Evolutionary conservation across 2,888 invertebrate species (phyloP), one percentile per base, ranked within the genome.

Genomic region (Orthonychiurus folsomi): DNA sequence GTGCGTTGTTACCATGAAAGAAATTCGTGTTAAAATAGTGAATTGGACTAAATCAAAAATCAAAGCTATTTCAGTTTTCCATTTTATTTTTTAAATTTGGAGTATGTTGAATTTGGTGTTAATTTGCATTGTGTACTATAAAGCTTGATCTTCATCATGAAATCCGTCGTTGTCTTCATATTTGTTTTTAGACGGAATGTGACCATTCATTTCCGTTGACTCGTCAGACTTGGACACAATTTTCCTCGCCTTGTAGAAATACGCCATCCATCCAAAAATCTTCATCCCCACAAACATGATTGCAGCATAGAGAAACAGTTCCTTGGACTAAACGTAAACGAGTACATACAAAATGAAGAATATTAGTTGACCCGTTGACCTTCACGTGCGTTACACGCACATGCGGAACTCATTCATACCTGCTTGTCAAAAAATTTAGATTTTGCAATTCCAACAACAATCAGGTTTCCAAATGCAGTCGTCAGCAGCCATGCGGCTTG

Each of bases 271-370:
- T 37, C 77, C 77, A 69, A 81, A 82, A 15, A 86, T 69, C 56
- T 86, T 72, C 82, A 87, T 88, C 57, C 86, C 87, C 0, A 81
- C 74, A 1, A 82, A 79, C 77, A 89, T 84, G 59, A 86, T 77
- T 2, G 78, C 79, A 1, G 87, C 86, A 76, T 87, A 89, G 56
- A 88, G 79, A 77, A 88, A 86, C 75, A 88, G 87, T 74, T 88
- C 87, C 56, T 81, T 78, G 0, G 85, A 84, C 87, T 88, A 78
- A 54, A n/a, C n/a, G n/a, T n/a, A n/a, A 78, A 78, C 68, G 47
- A 59, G 57, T 68, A 60, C n/a, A n/a, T n/a, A n/a, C 60, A 60
- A 56, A 37, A 65, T 66, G 50, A 60, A 20, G 5, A 27, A 59
- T 18, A 15, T 57, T 27, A 57, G 18, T 48, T 56, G 48, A 48